A percentile compares a stretch with the other conserved stretches of the same genome.
Evolutionary conservation across 92 coral and sea anemone species (phyloP).

Genomic region (Zoanthus gigantus): DNA sequence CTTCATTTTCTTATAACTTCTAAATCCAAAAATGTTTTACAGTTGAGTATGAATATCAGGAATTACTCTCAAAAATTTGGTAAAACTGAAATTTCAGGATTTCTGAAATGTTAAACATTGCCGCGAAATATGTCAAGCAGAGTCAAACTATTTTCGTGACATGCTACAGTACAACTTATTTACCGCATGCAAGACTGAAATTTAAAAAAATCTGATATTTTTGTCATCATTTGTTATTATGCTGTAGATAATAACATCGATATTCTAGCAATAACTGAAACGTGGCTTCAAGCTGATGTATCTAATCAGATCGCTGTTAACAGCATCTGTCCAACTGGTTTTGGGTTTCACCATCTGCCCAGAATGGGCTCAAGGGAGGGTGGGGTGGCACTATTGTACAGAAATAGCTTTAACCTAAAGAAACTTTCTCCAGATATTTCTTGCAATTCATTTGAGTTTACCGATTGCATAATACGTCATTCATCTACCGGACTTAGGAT

Average conservation of each 20-base stretch:
- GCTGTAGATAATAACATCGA: conserved; percentile 5
- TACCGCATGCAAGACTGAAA: too few relatives aligned
- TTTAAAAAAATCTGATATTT: too few relatives aligned
- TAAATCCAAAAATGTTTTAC: too few relatives aligned
- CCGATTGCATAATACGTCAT: conserved; percentile 31
- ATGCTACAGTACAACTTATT: too few relatives aligned
- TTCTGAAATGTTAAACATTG: too few relatives aligned
- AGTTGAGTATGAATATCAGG: too few relatives aligned
- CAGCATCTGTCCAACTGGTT: neutral
- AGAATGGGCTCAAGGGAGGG: conserved; percentile 18
- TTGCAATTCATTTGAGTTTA: conserved; percentile 28
- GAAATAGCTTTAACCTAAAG: conserved; percentile 31
- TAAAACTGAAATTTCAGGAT: too few relatives aligned
- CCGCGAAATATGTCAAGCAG: too few relatives aligned
- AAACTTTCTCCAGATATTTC: neutral
- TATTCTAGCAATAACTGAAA: conserved; percentile 15
- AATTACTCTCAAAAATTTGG: too few relatives aligned
- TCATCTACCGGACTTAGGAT: conserved; percentile 10
- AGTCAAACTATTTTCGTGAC: too few relatives aligned
- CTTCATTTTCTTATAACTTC: too few relatives aligned
- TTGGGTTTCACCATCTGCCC: neutral
- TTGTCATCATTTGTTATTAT: too few relatives aligned
- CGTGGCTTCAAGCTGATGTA: neutral
- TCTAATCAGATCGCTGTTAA: neutral
- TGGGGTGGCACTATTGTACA: conserved; percentile 30